These are phyloP conservation scores for Caenorhabditis wallacei DNA, from an alignment of 2,888 invertebrate genomes.

Conservation along the genomic window DNA sequence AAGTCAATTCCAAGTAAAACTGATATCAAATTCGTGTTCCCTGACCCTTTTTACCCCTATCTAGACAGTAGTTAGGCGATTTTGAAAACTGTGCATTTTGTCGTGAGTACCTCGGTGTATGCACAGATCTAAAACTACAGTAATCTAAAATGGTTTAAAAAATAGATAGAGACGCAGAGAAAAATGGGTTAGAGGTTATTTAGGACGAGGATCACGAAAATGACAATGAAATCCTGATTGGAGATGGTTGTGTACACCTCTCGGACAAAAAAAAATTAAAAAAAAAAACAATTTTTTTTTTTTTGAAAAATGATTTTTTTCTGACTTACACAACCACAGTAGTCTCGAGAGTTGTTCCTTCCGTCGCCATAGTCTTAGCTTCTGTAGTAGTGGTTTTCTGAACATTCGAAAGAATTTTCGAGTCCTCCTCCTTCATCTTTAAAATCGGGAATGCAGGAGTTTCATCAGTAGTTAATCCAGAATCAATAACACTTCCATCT, in stretches of 20 bases:
- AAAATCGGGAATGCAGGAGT: constrained; percentile 62
- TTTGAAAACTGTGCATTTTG: neutral
- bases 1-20: too few relatives aligned
- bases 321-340: neutral
- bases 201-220: too few relatives aligned
- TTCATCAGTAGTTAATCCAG: constrained; percentile 21
- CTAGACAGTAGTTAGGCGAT: neutral
- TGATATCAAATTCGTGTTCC: neutral
- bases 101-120: too few relatives aligned
- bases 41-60: neutral
- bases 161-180: too few relatives aligned
- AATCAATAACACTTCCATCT: constrained; percentile 63
- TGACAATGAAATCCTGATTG: too few relatives aligned
- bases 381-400: constrained; percentile 18
- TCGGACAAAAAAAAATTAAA: too few relatives aligned
- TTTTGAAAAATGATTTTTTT: too few relatives aligned
- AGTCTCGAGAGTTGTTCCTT: constrained; percentile 17
- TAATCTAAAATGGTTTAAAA: too few relatives aligned
- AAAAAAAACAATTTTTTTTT: too few relatives aligned
- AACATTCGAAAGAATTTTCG: constrained; percentile 45
- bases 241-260: too few relatives aligned
- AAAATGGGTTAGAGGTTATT: too few relatives aligned
- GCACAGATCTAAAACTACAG: too few relatives aligned
- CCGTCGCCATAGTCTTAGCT: neutral
- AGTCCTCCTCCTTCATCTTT: constrained; percentile 59